Percentiles rank a stretch among this genome's conserved stretches.
phyloP scores from a whole-genome alignment of 2,797 vertebrate genomes.

The Halcyon smyrnensis region DNA sequence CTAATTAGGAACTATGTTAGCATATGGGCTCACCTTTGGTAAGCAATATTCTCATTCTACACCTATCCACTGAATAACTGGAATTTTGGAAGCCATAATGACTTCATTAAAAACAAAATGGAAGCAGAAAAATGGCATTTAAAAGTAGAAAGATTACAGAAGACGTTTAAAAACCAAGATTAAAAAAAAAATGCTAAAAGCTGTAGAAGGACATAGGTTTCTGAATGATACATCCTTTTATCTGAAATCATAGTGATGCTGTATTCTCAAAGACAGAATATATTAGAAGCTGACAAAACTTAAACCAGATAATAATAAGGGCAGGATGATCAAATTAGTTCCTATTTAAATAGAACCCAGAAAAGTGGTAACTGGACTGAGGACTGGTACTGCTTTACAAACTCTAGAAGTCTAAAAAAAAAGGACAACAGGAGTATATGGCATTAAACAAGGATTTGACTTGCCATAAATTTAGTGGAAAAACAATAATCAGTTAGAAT shows the following conservation, averaged over 20 bases:
- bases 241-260: neutral
- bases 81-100: neutral
- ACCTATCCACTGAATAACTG: neutral
- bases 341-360: neutral
- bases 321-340: neutral
- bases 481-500: neutral
- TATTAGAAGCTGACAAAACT: neutral
- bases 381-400: neutral
- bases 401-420: neutral
- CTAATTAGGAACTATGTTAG: neutral
- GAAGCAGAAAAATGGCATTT: neutral
- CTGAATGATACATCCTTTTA: neutral
- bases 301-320: neutral
- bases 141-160: neutral
- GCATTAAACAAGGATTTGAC: neutral
- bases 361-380: neutral
- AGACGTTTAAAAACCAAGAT: neutral
- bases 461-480: neutral
- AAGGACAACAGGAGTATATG: neutral
- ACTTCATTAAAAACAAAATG: neutral
- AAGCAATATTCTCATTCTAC: neutral
- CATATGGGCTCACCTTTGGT: slow-evolving; percentile 28
- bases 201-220: neutral
- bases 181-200: neutral
- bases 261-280: neutral